Evolutionary conservation across 2,888 invertebrate species (phyloP), one percentile per base, ranked within the genome.

Genomic region (Meliscaeva auricollis): DNA sequence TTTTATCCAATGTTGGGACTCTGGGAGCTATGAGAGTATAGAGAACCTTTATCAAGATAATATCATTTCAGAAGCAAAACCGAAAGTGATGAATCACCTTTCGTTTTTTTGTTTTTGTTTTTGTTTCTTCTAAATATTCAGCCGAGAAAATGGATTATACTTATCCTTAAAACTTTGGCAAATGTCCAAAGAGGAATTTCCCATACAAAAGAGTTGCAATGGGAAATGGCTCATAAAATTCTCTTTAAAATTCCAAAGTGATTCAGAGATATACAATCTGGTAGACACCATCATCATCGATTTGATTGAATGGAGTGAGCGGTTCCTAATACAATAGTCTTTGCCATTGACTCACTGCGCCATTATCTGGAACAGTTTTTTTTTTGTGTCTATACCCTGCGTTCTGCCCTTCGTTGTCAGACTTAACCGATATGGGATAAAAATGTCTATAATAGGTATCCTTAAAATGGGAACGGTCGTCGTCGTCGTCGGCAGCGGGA

Each of bases 31-130:
- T 6, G 9, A 35, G 35, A 35, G 35, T 6, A 35, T 1, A 9
- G 13, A 11, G 38, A 38, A 60, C 20, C 32, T 52, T 35, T 30
- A 26, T 46, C 52, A 17, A 3, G 4, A 13, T 26, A 6, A 8
- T 6, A 20, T 35, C 9, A 38, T 50, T 50, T 35, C 50, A 66
- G 20, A 17, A 50, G 46, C 15, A 64, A 77, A 85, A 85, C 44
- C 56, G 81, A 85, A 81, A 85, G 85, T 85, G 85, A 81, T 81
- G 76, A 73, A 85, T 85, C 85, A 85, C 73, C 62, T 60, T 38
- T 75, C 35, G 64, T 56, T 52, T 41, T n/a, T 41, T 48, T 54
- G n/a, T 9, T 46, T 46, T 32, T 35, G 1, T 20, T 52, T 13
- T 44, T 46, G 0, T 35, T 11, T 41, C 7, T 20, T 22, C 20